Percentiles rank a stretch among this genome's conserved stretches.
Conservation (phyloP, 2,797 vertebrate species). For the Aulostomus chinensis region DNA sequence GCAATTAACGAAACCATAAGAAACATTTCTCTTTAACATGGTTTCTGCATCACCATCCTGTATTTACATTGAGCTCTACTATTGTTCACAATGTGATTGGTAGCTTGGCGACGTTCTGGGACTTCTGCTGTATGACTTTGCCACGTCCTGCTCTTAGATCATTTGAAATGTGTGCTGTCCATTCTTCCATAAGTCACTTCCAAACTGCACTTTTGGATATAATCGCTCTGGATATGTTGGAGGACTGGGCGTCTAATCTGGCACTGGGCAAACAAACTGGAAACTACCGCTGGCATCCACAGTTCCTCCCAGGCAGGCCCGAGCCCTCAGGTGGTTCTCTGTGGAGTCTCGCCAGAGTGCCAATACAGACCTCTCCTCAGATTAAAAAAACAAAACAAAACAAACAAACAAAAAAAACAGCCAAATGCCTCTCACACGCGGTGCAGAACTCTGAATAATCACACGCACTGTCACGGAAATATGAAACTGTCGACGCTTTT, state of each 20-base stretch:
- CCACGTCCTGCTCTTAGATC: slow-evolving; percentile 46
- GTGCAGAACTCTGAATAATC: slow-evolving; percentile 49
- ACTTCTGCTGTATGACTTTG: slow-evolving; percentile 33
- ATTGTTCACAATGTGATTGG: slow-evolving; percentile 27
- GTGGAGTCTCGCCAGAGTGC: slow-evolving; percentile 56
- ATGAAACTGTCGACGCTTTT: slow-evolving; percentile 26
- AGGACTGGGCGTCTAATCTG: slow-evolving; percentile 43
- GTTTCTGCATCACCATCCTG: slow-evolving; percentile 50
- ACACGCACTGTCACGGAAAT: slow-evolving; percentile 34
- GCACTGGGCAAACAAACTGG: slow-evolving; percentile 32
- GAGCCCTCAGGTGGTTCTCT: slow-evolving; percentile 49
- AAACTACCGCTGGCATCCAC: background rate
- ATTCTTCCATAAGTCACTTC: slow-evolving; percentile 54
- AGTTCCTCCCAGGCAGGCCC: slow-evolving; percentile 13
- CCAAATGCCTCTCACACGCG: slow-evolving; percentile 65
- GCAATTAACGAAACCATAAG: slow-evolving; percentile 33
- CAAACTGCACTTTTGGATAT: slow-evolving; percentile 66
- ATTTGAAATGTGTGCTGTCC: slow-evolving; percentile 38
- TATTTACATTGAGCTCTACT: slow-evolving; percentile 46
- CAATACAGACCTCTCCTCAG: slow-evolving; percentile 54
- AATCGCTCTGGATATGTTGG: slow-evolving; percentile 36
- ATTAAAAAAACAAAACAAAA: background rate
- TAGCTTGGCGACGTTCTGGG: slow-evolving; percentile 28
- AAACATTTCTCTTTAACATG: too few species aligned
- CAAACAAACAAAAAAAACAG: slow-evolving; percentile 31